A percentile compares a stretch with the other conserved stretches of the same genome.
These are phyloP conservation scores for Alligator sinensis DNA, from an alignment of 2,113 vertebrate species.

Conservation along the genomic window DNA sequence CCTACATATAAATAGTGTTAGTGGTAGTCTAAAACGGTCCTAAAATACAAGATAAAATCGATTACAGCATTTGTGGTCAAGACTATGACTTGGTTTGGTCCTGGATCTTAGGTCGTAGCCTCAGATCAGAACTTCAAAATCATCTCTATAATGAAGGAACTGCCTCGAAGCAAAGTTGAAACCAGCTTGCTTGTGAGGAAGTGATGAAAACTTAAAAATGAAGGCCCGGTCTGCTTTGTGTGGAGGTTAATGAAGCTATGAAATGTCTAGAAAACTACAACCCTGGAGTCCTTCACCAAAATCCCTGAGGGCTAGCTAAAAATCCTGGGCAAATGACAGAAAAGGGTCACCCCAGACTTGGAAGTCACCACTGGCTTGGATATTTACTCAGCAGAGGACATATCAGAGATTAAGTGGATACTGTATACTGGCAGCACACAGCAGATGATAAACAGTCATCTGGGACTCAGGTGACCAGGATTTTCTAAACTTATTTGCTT, in stretches of 20 bases:
- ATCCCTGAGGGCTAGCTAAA: neutral
- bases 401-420: neutral
- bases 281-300: neutral
- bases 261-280: neutral
- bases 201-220: neutral
- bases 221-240: neutral
- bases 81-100: neutral
- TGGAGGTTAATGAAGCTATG: neutral
- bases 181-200: neutral
- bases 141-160: neutral
- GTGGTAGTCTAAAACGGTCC: neutral
- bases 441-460: neutral
- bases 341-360: too few species aligned
- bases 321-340: neutral
- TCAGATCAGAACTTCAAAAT: constrained; percentile 11
- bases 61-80: neutral
- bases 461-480: neutral
- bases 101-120: neutral
- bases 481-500: neutral
- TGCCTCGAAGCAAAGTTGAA: neutral
- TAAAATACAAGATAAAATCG: constrained; percentile 10
- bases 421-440: neutral
- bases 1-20: neutral
- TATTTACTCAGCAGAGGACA: neutral
- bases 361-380: too few species aligned